These are phyloP conservation scores for Ichneumoninae sp. DNA, from an alignment of 2,888 invertebrate species.

Conservation along the genomic window DNA sequence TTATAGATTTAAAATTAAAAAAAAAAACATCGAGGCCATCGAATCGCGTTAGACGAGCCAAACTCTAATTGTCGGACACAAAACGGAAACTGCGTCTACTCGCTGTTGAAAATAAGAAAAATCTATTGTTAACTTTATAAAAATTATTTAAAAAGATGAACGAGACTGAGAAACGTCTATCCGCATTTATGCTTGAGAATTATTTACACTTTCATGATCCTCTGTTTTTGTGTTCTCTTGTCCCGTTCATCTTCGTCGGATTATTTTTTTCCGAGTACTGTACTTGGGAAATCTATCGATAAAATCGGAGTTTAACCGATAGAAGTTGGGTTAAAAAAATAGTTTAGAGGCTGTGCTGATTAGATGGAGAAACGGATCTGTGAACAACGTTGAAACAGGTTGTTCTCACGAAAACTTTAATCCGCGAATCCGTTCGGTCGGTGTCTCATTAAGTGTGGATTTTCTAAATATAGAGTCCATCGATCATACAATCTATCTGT, in stretches of 20 bases:
- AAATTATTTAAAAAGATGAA: neutral
- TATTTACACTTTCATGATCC: conserved; percentile 62
- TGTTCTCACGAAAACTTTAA: conserved; percentile 27
- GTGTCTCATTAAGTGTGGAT: conserved; percentile 77
- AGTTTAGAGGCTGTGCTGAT: neutral
- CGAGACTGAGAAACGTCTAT: conserved; percentile 31
- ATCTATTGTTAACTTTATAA: neutral
- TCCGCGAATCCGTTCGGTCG: conserved; percentile 61
- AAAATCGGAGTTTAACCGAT: conserved; percentile 12
- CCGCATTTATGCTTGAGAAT: conserved; percentile 53
- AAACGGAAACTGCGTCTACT: neutral
- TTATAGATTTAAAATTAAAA: neutral
- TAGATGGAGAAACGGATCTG: conserved; percentile 8
- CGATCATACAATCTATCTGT: conserved; percentile 80
- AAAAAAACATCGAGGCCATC: neutral
- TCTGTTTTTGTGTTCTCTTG: conserved; percentile 28
- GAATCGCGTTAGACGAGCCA: neutral
- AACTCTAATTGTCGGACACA: neutral
- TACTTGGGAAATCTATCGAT: conserved; percentile 7
- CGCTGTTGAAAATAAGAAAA: neutral
- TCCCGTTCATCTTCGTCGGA: conserved; percentile 30
- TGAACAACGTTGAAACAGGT: conserved; percentile 22
- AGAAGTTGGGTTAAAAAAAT: neutral
- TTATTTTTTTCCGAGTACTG: neutral
- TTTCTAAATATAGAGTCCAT: conserved; percentile 76